Conservation (phyloP, 2,797 vertebrate genomes). For the Allobates femoralis region DNA sequence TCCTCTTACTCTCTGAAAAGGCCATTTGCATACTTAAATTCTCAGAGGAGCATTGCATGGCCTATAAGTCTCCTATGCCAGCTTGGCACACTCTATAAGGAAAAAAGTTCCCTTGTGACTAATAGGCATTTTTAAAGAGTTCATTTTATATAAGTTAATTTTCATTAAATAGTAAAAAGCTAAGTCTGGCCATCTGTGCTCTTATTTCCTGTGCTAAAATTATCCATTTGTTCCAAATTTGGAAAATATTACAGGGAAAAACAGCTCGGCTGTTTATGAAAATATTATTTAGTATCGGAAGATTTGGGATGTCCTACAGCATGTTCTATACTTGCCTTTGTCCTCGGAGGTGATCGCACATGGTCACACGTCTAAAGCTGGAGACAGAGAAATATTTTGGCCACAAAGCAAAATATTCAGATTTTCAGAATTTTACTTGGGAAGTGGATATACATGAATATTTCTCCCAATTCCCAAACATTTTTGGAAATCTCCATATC, state of each 20-base stretch:
- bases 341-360: neutral
- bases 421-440: neutral
- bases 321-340: neutral
- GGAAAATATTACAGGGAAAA: constrained; percentile 11
- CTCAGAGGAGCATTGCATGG: too few relatives aligned
- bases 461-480: neutral
- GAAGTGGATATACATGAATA: neutral
- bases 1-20: too few relatives aligned
- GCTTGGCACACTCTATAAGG: too few relatives aligned
- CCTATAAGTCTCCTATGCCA: too few relatives aligned
- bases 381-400: neutral
- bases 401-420: neutral
- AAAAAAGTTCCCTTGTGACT: too few relatives aligned
- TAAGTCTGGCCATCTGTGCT: constrained; percentile 18
- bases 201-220: constrained; percentile 33
- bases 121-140: constrained; percentile 9
- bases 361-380: neutral
- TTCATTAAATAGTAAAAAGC: constrained; percentile 32
- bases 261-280: neutral
- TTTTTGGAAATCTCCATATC: neutral
- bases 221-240: constrained; percentile 25
- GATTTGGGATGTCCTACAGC: neutral
- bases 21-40: too few relatives aligned
- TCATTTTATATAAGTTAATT: constrained; percentile 10
- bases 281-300: neutral